A percentile compares a stretch with the other conserved stretches of the same genome.
phyloP scores from a whole-genome alignment of 2,888 invertebrate species.

The Quadroppia sp. region DNA sequence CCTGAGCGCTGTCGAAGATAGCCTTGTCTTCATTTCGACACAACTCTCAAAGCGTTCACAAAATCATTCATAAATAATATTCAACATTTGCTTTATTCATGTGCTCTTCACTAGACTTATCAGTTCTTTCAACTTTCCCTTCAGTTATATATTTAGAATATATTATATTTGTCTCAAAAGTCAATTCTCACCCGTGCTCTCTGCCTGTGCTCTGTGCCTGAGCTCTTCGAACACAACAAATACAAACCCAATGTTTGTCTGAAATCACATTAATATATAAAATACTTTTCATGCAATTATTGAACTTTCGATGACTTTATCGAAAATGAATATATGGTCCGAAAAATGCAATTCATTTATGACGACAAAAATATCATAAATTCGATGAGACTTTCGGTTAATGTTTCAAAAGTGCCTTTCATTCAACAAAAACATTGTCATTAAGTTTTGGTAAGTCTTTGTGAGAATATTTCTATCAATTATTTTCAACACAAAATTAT shows the following conservation, averaged over 20 bases:
- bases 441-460: not conserved
- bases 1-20: not conserved
- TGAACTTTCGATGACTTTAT: constrained; percentile 1
- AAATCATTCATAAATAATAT: constrained; percentile 13
- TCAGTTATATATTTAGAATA: not conserved
- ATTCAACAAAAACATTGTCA: not conserved
- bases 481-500: too few species aligned
- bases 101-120: not conserved
- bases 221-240: not conserved
- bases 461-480: too few species aligned
- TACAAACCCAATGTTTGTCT: not conserved
- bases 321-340: not conserved
- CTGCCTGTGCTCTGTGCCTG: not conserved
- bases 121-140: constrained; percentile 10
- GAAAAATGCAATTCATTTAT: not conserved
- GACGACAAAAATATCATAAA: constrained; percentile 5
- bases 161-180: not conserved
- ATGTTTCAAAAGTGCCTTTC: not conserved
- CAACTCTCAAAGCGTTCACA: not conserved
- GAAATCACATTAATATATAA: not conserved
- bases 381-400: not conserved
- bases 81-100: not conserved
- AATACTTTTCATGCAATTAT: not conserved
- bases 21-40: not conserved
- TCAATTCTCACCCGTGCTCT: not conserved